A percentile compares a stretch with the other conserved stretches of the same genome.
These are phyloP conservation scores for Callitettix versicolor DNA, from an alignment of 1,140 invertebrate species.

Conservation along the genomic window DNA sequence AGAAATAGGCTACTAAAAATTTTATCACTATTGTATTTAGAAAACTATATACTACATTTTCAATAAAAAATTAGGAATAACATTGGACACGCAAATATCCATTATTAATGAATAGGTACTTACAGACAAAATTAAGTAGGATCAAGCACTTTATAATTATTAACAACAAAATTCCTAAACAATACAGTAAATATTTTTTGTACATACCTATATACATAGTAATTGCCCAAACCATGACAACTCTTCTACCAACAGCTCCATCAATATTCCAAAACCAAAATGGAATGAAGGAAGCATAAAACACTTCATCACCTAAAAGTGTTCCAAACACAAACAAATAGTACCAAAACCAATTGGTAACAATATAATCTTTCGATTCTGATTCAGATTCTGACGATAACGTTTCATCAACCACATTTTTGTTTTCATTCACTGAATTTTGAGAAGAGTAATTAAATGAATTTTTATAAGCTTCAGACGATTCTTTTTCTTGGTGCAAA, in stretches of 20 bases:
- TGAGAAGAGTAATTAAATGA: neutral
- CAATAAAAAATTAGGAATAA: too few relatives aligned
- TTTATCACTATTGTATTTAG: too few relatives aligned
- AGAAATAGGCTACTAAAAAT: too few relatives aligned
- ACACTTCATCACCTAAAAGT: slow-evolving; percentile 75
- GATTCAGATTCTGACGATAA: slow-evolving; percentile 16
- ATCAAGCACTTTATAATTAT: too few relatives aligned
- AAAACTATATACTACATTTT: too few relatives aligned
- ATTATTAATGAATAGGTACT: too few relatives aligned
- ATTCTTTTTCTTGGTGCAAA: slow-evolving; percentile 1
- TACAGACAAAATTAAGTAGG: too few relatives aligned
- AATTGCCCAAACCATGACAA: slow-evolving; percentile 73
- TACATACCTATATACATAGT: slow-evolving; percentile 72
- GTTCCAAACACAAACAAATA: slow-evolving; percentile 77
- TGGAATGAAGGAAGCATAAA: slow-evolving; percentile 78
- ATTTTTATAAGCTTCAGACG: neutral
- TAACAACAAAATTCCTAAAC: too few relatives aligned
- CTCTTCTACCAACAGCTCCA: slow-evolving; percentile 63
- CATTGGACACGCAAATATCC: too few relatives aligned
- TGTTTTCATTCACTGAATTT: neutral
- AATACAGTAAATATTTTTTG: too few relatives aligned
- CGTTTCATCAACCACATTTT: neutral
- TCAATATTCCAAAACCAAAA: slow-evolving; percentile 91
- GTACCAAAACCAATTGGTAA: slow-evolving; percentile 77
- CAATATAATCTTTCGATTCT: slow-evolving; percentile 34